Evolutionary conservation across 2,888 invertebrate genomes (phyloP).

Genomic region (Drosophila mayaguana): DNA sequence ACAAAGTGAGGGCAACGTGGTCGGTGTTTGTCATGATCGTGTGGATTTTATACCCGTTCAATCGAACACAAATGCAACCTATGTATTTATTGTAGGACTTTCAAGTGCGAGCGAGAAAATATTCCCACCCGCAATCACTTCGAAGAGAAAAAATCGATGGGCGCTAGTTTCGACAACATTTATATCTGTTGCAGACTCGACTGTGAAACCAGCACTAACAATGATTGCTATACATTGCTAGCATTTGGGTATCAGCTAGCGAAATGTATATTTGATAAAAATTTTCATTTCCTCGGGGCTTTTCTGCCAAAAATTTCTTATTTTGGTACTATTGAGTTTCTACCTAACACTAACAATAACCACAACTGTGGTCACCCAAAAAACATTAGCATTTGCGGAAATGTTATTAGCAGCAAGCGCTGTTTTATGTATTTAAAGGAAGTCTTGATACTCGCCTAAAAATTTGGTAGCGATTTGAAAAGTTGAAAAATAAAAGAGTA

Average conservation of each 20-base stretch:
- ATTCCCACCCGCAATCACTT: slow-evolving; percentile 28
- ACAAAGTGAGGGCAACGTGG: slow-evolving; percentile 82
- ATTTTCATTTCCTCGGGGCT: slow-evolving; percentile 21
- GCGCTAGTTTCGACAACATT: slow-evolving; percentile 8
- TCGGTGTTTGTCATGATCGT: slow-evolving; percentile 76
- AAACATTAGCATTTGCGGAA: not conserved
- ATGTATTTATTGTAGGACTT: not conserved
- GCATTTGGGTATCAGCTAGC: slow-evolving; percentile 9
- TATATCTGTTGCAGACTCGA: slow-evolving; percentile 26
- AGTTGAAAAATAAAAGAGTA: not conserved
- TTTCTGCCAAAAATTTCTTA: slow-evolving; percentile 29
- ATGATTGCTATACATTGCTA: slow-evolving; percentile 40
- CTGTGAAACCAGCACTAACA: slow-evolving; percentile 17
- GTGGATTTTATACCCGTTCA: not conserved
- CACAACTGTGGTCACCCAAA: slow-evolving; percentile 26
- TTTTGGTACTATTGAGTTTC: slow-evolving; percentile 14
- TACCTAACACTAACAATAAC: slow-evolving; percentile 20
- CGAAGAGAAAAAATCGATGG: slow-evolving; percentile 49
- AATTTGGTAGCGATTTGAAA: not conserved
- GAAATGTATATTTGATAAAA: slow-evolving; percentile 13
- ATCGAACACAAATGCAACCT: not conserved
- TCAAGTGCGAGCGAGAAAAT: slow-evolving; percentile 12
- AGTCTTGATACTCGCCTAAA: not conserved
- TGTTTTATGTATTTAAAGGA: not conserved
- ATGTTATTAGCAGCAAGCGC: slow-evolving; percentile 17